Conservation (phyloP, 1,140 invertebrate genomes). For the Cotesia typhae region DNA sequence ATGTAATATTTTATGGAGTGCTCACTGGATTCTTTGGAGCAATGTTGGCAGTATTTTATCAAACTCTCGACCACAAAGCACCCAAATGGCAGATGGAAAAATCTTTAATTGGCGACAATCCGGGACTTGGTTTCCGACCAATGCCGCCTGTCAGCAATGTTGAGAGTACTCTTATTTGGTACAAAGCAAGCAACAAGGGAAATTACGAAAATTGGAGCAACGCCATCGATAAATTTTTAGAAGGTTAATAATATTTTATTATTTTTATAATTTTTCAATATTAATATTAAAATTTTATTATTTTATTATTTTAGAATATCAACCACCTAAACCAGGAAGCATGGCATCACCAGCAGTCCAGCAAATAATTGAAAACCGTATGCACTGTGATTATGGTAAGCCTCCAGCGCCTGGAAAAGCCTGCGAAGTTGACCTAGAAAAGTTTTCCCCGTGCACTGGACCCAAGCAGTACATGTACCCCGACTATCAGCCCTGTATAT, state of each 20-base stretch:
- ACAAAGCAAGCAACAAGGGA: conserved; percentile 80
- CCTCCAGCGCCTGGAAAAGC: conserved; percentile 64
- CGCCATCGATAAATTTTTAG: conserved; percentile 76
- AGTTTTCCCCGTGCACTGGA: conserved; percentile 66
- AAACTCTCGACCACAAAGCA: conserved; percentile 84
- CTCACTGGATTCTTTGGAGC: conserved; percentile 90
- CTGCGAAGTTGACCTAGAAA: conserved; percentile 67
- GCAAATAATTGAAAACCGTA: conserved; percentile 48
- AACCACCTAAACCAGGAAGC: conserved; percentile 56
- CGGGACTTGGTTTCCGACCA: conserved; percentile 92
- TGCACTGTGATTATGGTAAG: conserved; percentile 64
- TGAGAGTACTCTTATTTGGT: conserved; percentile 94
- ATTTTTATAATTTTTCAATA: conserved; percentile 20
- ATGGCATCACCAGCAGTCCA: conserved; percentile 34
- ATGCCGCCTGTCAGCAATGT: conserved; percentile 88
- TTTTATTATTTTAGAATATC: conserved; percentile 62
- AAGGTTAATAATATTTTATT: conserved; percentile 69
- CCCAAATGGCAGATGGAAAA: conserved; percentile 87
- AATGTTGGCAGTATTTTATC: conserved; percentile 91
- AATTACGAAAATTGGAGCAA: conserved; percentile 83
- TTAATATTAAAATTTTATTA: neutral
- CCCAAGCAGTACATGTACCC: conserved; percentile 69
- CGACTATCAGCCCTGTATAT: conserved; percentile 71
- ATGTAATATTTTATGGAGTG: conserved; percentile 89
- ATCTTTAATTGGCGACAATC: conserved; percentile 90